Evolutionary conservation across 37 sponge, comb jelly and placozoan species (phyloP).

Genomic region (Mnemiopsis leidyi): DNA sequence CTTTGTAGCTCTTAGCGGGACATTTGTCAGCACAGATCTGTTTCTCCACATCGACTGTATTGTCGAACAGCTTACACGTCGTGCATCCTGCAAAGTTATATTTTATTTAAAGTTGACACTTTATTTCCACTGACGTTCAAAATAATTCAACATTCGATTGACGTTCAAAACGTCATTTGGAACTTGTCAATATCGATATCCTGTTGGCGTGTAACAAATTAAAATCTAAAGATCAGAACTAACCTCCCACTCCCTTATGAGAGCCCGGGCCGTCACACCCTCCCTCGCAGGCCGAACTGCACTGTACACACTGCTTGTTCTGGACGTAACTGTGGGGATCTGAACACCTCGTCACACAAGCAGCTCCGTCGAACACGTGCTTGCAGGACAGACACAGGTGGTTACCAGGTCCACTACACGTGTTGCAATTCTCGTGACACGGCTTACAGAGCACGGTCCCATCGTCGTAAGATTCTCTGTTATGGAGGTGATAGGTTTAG

Average conservation of each 20-base stretch:
- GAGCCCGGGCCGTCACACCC: neutral
- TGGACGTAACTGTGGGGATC: neutral
- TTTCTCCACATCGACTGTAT: neutral
- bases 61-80: neutral
- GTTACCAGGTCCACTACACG: slow-evolving; percentile 57
- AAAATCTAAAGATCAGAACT: too few species aligned
- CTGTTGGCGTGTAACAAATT: too few species aligned
- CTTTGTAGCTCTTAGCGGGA: neutral
- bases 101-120: neutral
- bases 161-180: too few species aligned
- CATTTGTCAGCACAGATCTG: neutral
- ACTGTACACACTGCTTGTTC: neutral
- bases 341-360: neutral
- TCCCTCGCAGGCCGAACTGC: neutral
- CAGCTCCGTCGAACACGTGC: neutral
- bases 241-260: neutral
- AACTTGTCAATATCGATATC: too few species aligned
- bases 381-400: slow-evolving; percentile 27
- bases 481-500: too few species aligned
- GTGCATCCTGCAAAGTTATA: neutral
- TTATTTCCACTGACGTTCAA: too few species aligned
- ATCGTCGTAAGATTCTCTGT: slow-evolving; percentile 40
- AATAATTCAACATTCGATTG: too few species aligned
- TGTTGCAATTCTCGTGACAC: slow-evolving; percentile 69
- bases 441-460: slow-evolving; percentile 27